A percentile compares a stretch with the other conserved stretches of the same genome.
These are phyloP conservation scores for Brachyistius frenatus DNA, from an alignment of 2,113 vertebrate genomes.

Conservation along the genomic window DNA sequence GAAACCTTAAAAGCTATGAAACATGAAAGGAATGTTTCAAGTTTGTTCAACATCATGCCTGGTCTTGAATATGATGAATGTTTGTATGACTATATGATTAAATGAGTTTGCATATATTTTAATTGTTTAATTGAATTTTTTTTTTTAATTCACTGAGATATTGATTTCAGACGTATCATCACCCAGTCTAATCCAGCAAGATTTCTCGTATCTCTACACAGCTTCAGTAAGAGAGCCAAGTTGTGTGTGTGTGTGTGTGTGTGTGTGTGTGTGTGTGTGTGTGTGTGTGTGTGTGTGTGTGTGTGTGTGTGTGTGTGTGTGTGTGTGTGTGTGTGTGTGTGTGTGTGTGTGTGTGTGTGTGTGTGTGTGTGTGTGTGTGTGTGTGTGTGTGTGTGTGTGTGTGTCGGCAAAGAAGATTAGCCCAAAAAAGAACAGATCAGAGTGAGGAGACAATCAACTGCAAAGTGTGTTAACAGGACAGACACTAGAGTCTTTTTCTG, in stretches of 20 bases:
- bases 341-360: background rate
- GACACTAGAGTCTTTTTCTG: background rate
- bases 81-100: too few species aligned
- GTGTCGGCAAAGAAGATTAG: constrained; percentile 2
- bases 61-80: background rate
- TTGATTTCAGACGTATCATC: background rate
- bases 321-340: background rate
- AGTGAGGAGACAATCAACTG: background rate
- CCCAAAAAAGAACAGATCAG: constrained; percentile 8
- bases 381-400: background rate
- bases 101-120: too few species aligned
- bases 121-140: background rate
- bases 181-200: background rate
- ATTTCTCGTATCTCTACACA: background rate
- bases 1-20: constrained; percentile 11
- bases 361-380: background rate
- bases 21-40: background rate
- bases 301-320: background rate
- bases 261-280: too few species aligned
- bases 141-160: background rate
- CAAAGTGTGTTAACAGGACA: constrained; percentile 25
- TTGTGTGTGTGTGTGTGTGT: background rate
- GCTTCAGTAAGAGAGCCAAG: constrained; percentile 4
- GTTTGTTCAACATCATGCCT: background rate
- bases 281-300: too few species aligned